Percentiles rank a stretch among this genome's conserved stretches.
Evolutionary conservation across 92 coral and sea anemone species (phyloP).

Genomic region (Palythoa caribaeorum): DNA sequence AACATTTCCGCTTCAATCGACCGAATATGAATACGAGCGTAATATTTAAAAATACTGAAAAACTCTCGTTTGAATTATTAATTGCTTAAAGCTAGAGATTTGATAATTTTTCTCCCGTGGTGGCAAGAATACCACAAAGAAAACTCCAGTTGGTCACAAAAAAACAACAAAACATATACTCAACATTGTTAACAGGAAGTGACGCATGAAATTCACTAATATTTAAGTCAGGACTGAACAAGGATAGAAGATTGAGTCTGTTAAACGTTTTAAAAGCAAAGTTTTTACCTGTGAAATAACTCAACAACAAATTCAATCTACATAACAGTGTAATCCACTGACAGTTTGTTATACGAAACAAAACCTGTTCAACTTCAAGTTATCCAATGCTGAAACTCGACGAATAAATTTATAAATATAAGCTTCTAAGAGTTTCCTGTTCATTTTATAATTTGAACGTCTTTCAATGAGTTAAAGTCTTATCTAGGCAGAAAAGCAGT

Average conservation of each 20-base stretch:
- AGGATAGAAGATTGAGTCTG: not conserved
- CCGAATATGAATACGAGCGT: no score
- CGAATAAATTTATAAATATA: not conserved
- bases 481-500: not conserved
- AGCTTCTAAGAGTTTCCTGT: constrained; percentile 16
- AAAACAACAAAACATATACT: not conserved
- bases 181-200: constrained; percentile 7
- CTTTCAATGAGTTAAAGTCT: not conserved
- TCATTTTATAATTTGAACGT: not conserved
- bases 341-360: not conserved
- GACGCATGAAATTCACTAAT: constrained; percentile 19
- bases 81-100: no score
- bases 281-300: not conserved
- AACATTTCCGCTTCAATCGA: no score
- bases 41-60: no score
- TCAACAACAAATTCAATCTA: not conserved
- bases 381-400: constrained; percentile 5
- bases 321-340: not conserved
- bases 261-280: not conserved
- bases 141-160: constrained; percentile 14
- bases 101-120: no score
- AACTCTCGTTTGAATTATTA: no score
- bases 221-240: not conserved
- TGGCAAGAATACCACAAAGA: no score
- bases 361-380: not conserved